Evolutionary conservation across 2,888 invertebrate genomes (phyloP).

Genomic region (Agrilus biguttatus): DNA sequence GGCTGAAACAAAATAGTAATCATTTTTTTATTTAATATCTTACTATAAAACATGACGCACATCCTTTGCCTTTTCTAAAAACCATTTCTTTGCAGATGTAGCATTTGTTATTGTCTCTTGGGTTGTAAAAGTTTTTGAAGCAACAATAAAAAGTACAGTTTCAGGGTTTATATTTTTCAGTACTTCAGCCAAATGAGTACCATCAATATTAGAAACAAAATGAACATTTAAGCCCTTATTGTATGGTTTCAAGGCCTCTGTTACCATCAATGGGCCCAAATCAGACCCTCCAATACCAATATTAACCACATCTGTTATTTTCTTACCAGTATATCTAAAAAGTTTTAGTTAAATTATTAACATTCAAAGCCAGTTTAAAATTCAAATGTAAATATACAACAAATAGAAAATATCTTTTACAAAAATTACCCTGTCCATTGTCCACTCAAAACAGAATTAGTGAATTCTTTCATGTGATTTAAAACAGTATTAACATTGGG

Average conservation of each 20-base stretch:
- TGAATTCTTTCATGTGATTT: slow-evolving; percentile 89
- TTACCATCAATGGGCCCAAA: slow-evolving; percentile 97
- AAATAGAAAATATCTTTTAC: not conserved
- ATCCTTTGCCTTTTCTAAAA: slow-evolving; percentile 71
- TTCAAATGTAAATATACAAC: not conserved
- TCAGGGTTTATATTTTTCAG: slow-evolving; percentile 81
- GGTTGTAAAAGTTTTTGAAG: slow-evolving; percentile 98
- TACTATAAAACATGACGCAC: slow-evolving; percentile 38
- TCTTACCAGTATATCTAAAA: slow-evolving; percentile 69
- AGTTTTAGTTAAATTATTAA: not conserved
- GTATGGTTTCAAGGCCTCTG: slow-evolving; percentile 90
- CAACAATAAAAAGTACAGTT: slow-evolving; percentile 93
- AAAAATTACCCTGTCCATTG: slow-evolving; percentile 48
- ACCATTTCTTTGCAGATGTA: slow-evolving; percentile 93
- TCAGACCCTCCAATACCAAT: slow-evolving; percentile 99
- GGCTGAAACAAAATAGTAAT: slow-evolving; percentile 34
- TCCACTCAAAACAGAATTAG: slow-evolving; percentile 56
- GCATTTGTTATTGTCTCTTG: slow-evolving; percentile 99
- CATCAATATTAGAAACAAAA: slow-evolving; percentile 98
- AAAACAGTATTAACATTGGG: slow-evolving; percentile 85
- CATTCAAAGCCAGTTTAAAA: not conserved
- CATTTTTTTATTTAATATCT: not conserved
- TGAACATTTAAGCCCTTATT: slow-evolving; percentile 76
- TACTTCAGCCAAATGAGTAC: slow-evolving; percentile 92
- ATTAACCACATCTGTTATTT: slow-evolving; percentile 94